Evolutionary conservation across 30 jellyfish, hydroid and myxozoan species (phyloP).

Genomic region (Pelagia noctiluca): DNA sequence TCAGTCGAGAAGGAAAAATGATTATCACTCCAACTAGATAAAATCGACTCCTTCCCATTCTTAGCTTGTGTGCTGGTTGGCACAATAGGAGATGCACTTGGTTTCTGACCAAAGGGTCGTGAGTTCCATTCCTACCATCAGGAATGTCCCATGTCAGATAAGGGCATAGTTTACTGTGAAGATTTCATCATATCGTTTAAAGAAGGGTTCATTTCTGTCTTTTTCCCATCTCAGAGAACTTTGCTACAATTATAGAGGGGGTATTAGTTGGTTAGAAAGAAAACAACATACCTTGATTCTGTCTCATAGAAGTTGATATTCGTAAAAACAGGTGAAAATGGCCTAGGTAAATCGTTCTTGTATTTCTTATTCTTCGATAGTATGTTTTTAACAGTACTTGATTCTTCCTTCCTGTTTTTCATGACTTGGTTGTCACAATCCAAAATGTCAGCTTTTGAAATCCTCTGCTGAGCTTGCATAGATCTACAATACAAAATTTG

Average conservation of each 20-base stretch:
- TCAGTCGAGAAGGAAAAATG: too few species aligned
- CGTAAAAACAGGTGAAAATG: conserved; percentile 82
- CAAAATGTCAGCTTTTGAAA: not conserved
- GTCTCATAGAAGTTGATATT: conserved; percentile 76
- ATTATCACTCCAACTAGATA: too few species aligned
- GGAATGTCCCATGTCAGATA: too few species aligned
- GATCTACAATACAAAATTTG: too few species aligned
- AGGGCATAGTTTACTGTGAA: not conserved
- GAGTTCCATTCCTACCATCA: too few species aligned
- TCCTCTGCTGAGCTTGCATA: not conserved
- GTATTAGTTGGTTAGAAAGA: too few species aligned
- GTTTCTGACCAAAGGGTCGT: too few species aligned
- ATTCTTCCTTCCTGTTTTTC: not conserved
- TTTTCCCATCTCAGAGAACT: too few species aligned
- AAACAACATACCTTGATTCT: conserved; percentile 43
- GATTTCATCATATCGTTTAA: not conserved
- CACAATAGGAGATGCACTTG: too few species aligned
- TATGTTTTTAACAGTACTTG: conserved; percentile 12
- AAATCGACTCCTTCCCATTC: too few species aligned
- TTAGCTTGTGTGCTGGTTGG: too few species aligned
- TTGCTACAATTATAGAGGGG: too few species aligned
- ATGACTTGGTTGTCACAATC: not conserved
- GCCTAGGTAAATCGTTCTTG: conserved; percentile 62
- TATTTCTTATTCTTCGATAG: conserved; percentile 43
- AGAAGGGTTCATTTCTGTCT: not conserved